These are phyloP conservation scores for Drosophila flavopinicola DNA, from an alignment of 2,888 invertebrate species.

Conservation along the genomic window DNA sequence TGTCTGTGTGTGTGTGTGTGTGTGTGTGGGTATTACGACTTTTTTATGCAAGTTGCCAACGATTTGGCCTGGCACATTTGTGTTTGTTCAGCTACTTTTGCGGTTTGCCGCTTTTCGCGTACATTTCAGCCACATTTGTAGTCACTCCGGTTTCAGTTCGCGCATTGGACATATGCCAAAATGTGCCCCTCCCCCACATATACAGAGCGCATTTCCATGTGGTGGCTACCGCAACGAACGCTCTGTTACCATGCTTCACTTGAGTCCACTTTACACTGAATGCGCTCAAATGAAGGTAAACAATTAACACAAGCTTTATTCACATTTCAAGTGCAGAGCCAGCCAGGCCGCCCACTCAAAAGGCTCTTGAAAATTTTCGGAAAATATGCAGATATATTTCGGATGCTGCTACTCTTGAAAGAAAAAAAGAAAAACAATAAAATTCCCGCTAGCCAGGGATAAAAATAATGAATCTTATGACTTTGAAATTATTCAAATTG, in stretches of 20 bases:
- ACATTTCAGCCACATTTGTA: conserved; percentile 77
- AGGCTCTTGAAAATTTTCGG: background rate
- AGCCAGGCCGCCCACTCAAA: background rate
- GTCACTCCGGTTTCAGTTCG: conserved; percentile 60
- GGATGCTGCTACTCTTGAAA: background rate
- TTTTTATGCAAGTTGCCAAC: conserved; percentile 45
- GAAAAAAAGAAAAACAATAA: background rate
- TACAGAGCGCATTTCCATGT: too few species aligned
- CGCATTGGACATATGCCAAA: conserved; percentile 70
- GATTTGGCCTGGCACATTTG: conserved; percentile 72
- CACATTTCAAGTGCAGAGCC: conserved; percentile 5
- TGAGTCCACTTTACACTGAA: conserved; percentile 43
- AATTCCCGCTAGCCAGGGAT: background rate
- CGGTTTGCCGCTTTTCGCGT: conserved; percentile 81
- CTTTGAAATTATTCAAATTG: background rate
- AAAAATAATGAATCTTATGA: background rate
- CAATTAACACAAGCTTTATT: conserved; percentile 46
- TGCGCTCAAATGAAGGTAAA: conserved; percentile 52
- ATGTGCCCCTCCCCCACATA: conserved; percentile 15
- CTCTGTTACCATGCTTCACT: conserved; percentile 50
- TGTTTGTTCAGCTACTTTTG: conserved; percentile 83
- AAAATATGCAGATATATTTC: background rate
- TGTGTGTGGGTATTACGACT: conserved; percentile 6
- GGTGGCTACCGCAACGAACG: conserved; percentile 28
- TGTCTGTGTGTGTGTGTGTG: background rate